These are phyloP conservation scores for Arctia plantaginis DNA, from an alignment of 2,888 invertebrate species.

Conservation along the genomic window DNA sequence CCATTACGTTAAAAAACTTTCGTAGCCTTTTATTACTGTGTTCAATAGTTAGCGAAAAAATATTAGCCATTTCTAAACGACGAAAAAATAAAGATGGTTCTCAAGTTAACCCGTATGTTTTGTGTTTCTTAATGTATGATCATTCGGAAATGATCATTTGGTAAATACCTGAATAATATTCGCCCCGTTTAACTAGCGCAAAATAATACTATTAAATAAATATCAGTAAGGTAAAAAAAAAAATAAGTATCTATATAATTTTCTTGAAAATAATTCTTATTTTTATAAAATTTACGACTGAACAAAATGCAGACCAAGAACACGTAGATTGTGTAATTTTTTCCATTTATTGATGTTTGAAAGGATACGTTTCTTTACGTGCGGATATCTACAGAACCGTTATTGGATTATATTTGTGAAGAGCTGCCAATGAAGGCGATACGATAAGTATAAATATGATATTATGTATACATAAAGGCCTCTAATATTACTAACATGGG, in stretches of 20 bases:
- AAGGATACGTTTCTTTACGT: slow-evolving; percentile 16
- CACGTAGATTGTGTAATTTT: slow-evolving; percentile 27
- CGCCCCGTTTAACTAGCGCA: slow-evolving; percentile 5
- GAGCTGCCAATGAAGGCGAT: slow-evolving; percentile 26
- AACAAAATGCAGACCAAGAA: slow-evolving; percentile 16
- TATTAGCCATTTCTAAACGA: too few species aligned
- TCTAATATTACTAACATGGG: background rate
- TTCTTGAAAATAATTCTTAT: background rate
- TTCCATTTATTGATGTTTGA: slow-evolving; percentile 22
- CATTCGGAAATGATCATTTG: slow-evolving; percentile 21
- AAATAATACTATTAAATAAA: background rate
- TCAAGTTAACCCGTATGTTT: too few species aligned
- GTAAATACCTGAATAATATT: slow-evolving; percentile 4
- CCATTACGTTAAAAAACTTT: too few species aligned
- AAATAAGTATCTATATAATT: background rate
- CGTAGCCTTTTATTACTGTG: too few species aligned
- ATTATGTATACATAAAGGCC: background rate
- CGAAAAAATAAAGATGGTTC: too few species aligned
- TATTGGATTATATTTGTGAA: slow-evolving; percentile 38
- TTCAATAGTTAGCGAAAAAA: too few species aligned
- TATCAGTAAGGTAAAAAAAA: background rate
- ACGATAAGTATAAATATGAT: background rate
- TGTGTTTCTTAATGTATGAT: background rate
- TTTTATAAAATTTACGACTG: slow-evolving; percentile 10
- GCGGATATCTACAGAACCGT: slow-evolving; percentile 25